These are phyloP conservation scores for Glossosoma conforme DNA, from an alignment of 1,140 invertebrate species.

Conservation along the genomic window DNA sequence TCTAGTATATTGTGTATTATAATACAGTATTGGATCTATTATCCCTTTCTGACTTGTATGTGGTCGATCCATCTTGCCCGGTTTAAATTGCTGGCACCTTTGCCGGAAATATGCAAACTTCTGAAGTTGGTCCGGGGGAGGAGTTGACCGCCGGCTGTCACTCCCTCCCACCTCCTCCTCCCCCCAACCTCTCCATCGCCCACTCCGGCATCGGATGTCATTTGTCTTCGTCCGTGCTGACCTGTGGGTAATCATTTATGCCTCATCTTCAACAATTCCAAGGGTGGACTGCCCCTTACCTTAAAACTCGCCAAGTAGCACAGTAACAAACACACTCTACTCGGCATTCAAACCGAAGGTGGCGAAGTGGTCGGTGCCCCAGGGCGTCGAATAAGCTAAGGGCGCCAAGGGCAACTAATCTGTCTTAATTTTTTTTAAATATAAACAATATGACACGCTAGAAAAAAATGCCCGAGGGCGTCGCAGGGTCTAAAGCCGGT, in stretches of 20 bases:
- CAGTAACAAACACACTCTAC: conserved; percentile 5
- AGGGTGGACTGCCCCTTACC: conserved; percentile 21
- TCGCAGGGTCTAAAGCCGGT: no score
- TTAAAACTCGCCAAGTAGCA: conserved; percentile 6
- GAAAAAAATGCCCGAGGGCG: no score
- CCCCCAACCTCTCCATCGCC: conserved; percentile 12
- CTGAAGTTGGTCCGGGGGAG: conserved; percentile 28
- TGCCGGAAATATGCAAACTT: conserved; percentile 31
- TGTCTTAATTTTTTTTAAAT: no score
- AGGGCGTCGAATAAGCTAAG: no score
- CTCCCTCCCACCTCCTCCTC: conserved; percentile 6
- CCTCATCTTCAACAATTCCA: conserved; percentile 30
- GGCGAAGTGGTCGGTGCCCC: no score
- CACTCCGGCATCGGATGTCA: conserved; percentile 33
- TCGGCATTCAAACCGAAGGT: no score
- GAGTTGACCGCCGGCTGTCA: conserved; percentile 25
- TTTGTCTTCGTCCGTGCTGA: conserved; percentile 33
- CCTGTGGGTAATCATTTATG: conserved; percentile 33
- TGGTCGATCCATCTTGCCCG: conserved; percentile 24
- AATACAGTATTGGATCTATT: no score
- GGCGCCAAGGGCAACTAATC: no score
- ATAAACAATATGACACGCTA: no score
- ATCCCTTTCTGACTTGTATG: conserved; percentile 8
- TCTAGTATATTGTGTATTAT: no score
- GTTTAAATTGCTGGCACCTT: conserved; percentile 28